These are phyloP conservation scores for Leptosomus discolor DNA, from an alignment of 2,113 vertebrate genomes.

Conservation along the genomic window DNA sequence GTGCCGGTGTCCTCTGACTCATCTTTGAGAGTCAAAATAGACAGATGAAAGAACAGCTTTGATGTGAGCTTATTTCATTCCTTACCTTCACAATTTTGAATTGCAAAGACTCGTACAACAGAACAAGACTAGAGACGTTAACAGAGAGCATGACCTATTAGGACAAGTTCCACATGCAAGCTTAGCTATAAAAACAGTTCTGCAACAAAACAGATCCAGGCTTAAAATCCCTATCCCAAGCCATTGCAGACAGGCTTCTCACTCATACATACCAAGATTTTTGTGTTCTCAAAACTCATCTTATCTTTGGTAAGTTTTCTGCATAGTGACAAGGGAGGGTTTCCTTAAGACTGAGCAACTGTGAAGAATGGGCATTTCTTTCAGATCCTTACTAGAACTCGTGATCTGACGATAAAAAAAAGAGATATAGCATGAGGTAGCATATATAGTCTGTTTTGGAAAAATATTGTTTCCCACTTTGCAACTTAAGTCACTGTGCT, in stretches of 20 bases:
- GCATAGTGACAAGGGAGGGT: not conserved
- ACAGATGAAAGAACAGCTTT: slow-evolving; percentile 32
- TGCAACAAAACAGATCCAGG: not conserved
- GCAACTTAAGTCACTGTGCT: not conserved
- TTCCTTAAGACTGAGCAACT: not conserved
- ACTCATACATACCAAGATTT: not conserved
- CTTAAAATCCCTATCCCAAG: not conserved
- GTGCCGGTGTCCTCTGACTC: not conserved
- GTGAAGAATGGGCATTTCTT: not conserved
- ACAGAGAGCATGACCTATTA: not conserved
- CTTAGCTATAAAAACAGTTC: not conserved
- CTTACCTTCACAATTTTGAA: not conserved
- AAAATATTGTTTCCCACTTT: not conserved
- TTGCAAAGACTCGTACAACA: not conserved
- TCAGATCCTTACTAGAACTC: not conserved
- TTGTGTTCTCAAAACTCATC: not conserved
- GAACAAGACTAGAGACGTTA: not conserved
- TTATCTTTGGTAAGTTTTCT: not conserved
- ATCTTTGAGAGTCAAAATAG: slow-evolving; percentile 31
- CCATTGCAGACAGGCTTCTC: not conserved
- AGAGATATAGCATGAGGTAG: not conserved
- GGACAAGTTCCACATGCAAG: not conserved
- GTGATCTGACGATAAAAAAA: not conserved
- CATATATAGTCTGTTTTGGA: not conserved
- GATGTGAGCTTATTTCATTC: slow-evolving; percentile 18